Conservation (phyloP, 1,140 invertebrate genomes). For the Ectropis grisescens region DNA sequence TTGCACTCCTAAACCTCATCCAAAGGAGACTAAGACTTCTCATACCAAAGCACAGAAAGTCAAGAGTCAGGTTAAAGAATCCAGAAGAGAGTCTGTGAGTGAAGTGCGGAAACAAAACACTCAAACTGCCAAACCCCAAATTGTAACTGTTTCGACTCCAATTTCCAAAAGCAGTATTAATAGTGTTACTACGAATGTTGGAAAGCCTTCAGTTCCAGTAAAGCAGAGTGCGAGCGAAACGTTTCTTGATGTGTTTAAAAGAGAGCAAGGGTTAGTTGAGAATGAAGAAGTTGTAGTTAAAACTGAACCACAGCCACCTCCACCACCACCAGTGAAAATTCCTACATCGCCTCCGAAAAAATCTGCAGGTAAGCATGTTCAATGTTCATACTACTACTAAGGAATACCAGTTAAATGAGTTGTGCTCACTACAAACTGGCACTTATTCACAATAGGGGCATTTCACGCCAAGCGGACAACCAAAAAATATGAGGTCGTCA, state of each 20-base stretch:
- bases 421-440: too few relatives aligned
- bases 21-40: constrained; percentile 29
- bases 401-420: too few relatives aligned
- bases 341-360: constrained; percentile 29
- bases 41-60: constrained; percentile 45
- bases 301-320: constrained; percentile 20
- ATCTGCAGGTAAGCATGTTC: constrained; percentile 19
- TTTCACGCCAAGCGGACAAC: too few relatives aligned
- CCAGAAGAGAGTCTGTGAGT: constrained; percentile 20
- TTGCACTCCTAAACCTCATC: constrained; percentile 14
- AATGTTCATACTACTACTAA: background rate
- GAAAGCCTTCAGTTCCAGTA: constrained; percentile 17
- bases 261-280: constrained; percentile 49
- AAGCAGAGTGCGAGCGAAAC: constrained; percentile 33
- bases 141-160: constrained; percentile 16
- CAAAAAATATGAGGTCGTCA: too few relatives aligned
- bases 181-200: constrained; percentile 40
- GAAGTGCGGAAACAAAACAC: constrained; percentile 21
- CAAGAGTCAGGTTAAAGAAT: constrained; percentile 26
- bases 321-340: constrained; percentile 27
- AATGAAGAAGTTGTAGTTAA: constrained; percentile 19
- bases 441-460: too few relatives aligned
- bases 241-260: constrained; percentile 61
- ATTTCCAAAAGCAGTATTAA: constrained; percentile 48
- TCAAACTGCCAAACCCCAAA: constrained; percentile 35